A percentile compares a stretch with the other conserved stretches of the same genome.
phyloP scores from a whole-genome alignment of 2,888 invertebrate species.

The Mylabris sibirica region DNA sequence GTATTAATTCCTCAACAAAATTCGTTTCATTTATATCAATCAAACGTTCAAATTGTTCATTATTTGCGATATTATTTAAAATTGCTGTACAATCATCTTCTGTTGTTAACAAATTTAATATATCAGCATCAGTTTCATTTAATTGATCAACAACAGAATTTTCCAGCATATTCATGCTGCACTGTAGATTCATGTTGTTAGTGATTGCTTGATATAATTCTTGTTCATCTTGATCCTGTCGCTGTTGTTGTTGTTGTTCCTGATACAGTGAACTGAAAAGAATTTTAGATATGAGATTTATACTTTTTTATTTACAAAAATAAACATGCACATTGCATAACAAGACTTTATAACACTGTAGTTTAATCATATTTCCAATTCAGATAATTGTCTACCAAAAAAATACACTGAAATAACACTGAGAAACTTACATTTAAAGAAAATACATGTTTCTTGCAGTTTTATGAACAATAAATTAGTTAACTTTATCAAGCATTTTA shows the following conservation, averaged over 20 bases:
- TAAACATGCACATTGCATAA: slow-evolving; percentile 3
- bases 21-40: slow-evolving; percentile 47
- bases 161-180: slow-evolving; percentile 48
- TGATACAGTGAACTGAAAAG: slow-evolving; percentile 49
- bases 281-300: slow-evolving; percentile 14
- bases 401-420: background rate
- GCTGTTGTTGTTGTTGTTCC: slow-evolving; percentile 41
- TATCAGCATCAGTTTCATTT: slow-evolving; percentile 55
- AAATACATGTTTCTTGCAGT: background rate
- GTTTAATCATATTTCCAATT: background rate
- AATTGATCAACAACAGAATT: slow-evolving; percentile 52
- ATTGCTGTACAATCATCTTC: slow-evolving; percentile 58
- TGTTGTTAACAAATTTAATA: slow-evolving; percentile 54
- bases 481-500: background rate
- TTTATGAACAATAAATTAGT: background rate
- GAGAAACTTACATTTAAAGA: background rate
- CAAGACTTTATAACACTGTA: background rate
- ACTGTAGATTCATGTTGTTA: slow-evolving; percentile 37
- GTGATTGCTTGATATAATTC: slow-evolving; percentile 43
- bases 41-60: slow-evolving; percentile 55
- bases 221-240: slow-evolving; percentile 44
- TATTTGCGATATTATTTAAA: slow-evolving; percentile 56
- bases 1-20: slow-evolving; percentile 39
- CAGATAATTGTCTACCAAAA: background rate
- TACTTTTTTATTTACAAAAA: slow-evolving; percentile 10